These are phyloP conservation scores for Hystrix cristata DNA, from an alignment of 2,113 vertebrate genomes.

Conservation along the genomic window DNA sequence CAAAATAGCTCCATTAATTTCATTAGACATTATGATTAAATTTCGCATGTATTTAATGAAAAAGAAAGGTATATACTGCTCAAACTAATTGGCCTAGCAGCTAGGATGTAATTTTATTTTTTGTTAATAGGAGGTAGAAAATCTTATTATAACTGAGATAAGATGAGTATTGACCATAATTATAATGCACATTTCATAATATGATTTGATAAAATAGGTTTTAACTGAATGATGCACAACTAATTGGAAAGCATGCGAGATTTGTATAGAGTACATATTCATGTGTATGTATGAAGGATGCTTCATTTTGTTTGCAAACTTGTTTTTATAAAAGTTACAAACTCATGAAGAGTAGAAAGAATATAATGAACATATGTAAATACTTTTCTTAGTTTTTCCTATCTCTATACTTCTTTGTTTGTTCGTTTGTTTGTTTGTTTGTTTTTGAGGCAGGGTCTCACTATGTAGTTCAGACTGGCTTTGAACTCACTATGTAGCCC, in stretches of 20 bases:
- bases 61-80: slow-evolving; percentile 80
- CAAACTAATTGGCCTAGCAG: slow-evolving; percentile 67
- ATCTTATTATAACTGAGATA: slow-evolving; percentile 80
- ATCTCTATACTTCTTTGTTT: neutral
- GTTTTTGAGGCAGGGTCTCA: no score
- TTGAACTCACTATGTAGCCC: no score
- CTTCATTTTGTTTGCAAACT: slow-evolving; percentile 22
- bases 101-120: slow-evolving; percentile 79
- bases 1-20: slow-evolving; percentile 79
- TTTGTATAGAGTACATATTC: slow-evolving; percentile 24
- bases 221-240: slow-evolving; percentile 25
- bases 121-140: slow-evolving; percentile 77
- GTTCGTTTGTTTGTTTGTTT: no score
- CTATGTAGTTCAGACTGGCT: no score
- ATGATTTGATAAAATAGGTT: slow-evolving; percentile 71
- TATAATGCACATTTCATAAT: slow-evolving; percentile 71
- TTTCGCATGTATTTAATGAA: slow-evolving; percentile 78
- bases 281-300: neutral
- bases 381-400: neutral
- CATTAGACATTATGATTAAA: slow-evolving; percentile 80
- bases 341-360: neutral
- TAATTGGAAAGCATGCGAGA: neutral
- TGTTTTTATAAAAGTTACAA: slow-evolving; percentile 44
- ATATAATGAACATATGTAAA: neutral
- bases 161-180: slow-evolving; percentile 74